Evolutionary conservation across 1,140 invertebrate genomes (phyloP).

Genomic region (Meloidogyne floridensis): DNA sequence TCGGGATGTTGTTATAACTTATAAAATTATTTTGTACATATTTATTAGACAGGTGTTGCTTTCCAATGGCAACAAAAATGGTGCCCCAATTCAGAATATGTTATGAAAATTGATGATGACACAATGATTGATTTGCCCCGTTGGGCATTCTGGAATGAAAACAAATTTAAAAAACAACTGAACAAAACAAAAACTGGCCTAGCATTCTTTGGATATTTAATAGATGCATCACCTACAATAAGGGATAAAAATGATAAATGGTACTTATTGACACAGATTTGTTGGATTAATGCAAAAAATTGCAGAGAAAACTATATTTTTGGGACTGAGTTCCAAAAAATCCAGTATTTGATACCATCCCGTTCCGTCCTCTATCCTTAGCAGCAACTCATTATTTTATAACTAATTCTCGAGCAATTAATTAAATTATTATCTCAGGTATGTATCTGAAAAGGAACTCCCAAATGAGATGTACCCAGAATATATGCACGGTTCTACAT

Average conservation of each 20-base stretch:
- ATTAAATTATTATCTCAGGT: neutral
- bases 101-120: slow-evolving; percentile 20
- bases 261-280: neutral
- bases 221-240: neutral
- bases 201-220: neutral
- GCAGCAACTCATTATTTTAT: no score
- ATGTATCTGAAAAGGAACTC: neutral
- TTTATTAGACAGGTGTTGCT: neutral
- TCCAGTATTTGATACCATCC: no score
- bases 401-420: no score
- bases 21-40: no score
- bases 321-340: no score
- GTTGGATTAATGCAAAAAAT: no score
- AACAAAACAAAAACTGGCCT: neutral
- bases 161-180: slow-evolving; percentile 11
- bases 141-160: neutral
- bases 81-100: slow-evolving; percentile 18
- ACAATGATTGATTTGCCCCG: slow-evolving; percentile 13
- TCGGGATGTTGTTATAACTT: no score
- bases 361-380: neutral
- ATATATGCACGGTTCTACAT: slow-evolving; percentile 11
- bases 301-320: no score
- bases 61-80: slow-evolving; percentile 15
- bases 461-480: neutral
- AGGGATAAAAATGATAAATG: neutral